Evolutionary conservation across 2,888 invertebrate genomes (phyloP).

Genomic region (Leptinotarsa tumamoca): DNA sequence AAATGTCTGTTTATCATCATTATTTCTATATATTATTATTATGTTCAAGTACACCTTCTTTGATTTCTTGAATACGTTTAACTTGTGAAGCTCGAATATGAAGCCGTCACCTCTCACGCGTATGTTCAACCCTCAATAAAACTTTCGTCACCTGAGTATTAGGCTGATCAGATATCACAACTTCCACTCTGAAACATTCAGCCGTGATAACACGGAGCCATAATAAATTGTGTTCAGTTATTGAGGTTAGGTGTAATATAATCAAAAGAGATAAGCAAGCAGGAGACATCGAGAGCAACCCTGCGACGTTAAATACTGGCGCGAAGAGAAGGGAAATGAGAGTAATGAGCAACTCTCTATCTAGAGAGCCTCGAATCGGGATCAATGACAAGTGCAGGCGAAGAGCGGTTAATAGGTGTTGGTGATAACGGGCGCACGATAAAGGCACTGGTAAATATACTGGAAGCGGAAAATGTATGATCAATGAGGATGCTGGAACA

Average conservation of each 20-base stretch:
- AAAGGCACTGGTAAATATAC: conserved; percentile 66
- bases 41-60: too few relatives aligned
- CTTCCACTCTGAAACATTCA: conserved; percentile 20
- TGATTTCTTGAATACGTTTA: too few relatives aligned
- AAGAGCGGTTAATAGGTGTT: conserved; percentile 59
- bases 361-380: conserved; percentile 63
- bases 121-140: conserved; percentile 11
- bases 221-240: conserved; percentile 58
- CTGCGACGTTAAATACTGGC: conserved; percentile 59
- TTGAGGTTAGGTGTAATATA: conserved; percentile 63
- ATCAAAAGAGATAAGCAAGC: conserved; percentile 62
- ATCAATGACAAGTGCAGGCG: conserved; percentile 67
- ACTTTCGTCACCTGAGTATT: conserved; percentile 21
- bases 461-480: conserved; percentile 68
- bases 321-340: conserved; percentile 48
- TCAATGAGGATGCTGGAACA: conserved; percentile 64
- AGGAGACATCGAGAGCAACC: conserved; percentile 53
- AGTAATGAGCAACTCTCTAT: conserved; percentile 66
- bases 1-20: too few relatives aligned
- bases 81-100: too few relatives aligned
- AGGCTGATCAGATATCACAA: conserved; percentile 7
- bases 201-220: conserved; percentile 29
- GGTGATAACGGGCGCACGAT: conserved; percentile 66
- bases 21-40: too few relatives aligned
- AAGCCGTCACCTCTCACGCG: neutral